These are phyloP conservation scores for Disparrhopalites patrizii DNA, from an alignment of 2,888 invertebrate genomes.

Conservation along the genomic window DNA sequence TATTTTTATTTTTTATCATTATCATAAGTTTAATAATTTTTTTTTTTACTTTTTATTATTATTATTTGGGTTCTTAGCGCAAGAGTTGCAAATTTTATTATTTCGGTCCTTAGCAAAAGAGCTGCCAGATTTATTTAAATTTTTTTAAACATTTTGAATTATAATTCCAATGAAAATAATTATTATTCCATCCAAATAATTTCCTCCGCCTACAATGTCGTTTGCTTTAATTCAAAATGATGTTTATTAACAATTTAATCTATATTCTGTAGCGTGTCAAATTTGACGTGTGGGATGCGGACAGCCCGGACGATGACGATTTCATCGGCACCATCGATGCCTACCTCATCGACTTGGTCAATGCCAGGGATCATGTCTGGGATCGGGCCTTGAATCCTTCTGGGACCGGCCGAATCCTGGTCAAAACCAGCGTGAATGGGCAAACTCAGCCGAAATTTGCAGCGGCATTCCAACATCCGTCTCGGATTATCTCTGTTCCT, in stretches of 20 bases:
- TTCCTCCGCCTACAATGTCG: no score
- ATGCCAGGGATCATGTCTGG: not conserved
- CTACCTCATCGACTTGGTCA: not conserved
- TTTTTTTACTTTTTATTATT: not conserved
- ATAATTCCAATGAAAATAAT: not conserved
- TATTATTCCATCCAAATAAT: no score
- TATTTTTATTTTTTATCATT: not conserved
- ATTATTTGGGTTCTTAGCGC: no score
- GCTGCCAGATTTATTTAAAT: no score
- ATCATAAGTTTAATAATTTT: not conserved
- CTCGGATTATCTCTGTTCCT: no score
- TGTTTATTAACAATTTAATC: no score
- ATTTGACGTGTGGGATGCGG: constrained; percentile 15
- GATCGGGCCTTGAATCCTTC: not conserved
- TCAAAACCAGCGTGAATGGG: no score
- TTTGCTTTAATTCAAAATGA: no score
- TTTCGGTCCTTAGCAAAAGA: no score
- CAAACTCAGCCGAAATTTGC: no score
- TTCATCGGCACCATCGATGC: constrained; percentile 1
- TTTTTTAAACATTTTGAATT: not conserved
- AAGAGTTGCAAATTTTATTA: no score
- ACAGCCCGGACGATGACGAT: constrained; percentile 12
- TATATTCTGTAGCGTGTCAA: constrained; percentile 8
- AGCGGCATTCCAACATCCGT: no score
- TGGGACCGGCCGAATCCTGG: not conserved